Evolutionary conservation across 2,113 vertebrate genomes (phyloP), one percentile per base, ranked within the genome.

Genomic region (Saguinus imperator): DNA sequence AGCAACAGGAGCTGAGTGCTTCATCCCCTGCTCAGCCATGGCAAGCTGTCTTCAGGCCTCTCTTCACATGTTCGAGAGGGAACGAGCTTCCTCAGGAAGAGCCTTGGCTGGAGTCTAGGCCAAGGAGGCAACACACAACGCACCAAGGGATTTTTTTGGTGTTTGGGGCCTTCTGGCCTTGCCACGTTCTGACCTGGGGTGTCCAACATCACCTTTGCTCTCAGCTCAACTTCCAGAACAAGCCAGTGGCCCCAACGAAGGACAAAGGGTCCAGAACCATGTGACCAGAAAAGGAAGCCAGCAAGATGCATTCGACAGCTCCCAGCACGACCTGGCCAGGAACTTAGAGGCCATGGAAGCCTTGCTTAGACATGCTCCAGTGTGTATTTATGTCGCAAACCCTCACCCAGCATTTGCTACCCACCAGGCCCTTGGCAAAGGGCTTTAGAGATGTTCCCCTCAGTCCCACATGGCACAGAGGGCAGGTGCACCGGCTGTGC

Each of bases 401-500:
- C n/a, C 52, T 32, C 27, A 16, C 25, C 0, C 18, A 12, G 50
- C 37, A 35, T 40, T 32, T 18, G 20, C 20, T 27, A 3, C 27
- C 5, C 6, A 2, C 11, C 25, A 1, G 25, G n/a, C 10, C n/a
- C 48, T n/a, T 8, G 21, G 66, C 25, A 18, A 45, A 68, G 11
- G 52, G 18, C 40, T 37, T 43, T 48, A 32, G 0, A 2, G 58
- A 68, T 10, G 4, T 1, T 29, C 35, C 25, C 43, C 9, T n/a
- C 13, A 12, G 58, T 20, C 58, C 73, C 16, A 17, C n/a, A 16
- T 0, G 0, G n/a, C 27, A 25, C 2, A 1, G 8, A 0, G 0
- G 35, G 68, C 14, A 76, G 45, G 61, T 57, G 32, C 17, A 20
- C 25, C 0, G 0, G 21, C n/a, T 20, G 13, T 1, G 4, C 13